Conservation (phyloP, 2,797 vertebrate species). For the Rhinatrema bivittatum region DNA sequence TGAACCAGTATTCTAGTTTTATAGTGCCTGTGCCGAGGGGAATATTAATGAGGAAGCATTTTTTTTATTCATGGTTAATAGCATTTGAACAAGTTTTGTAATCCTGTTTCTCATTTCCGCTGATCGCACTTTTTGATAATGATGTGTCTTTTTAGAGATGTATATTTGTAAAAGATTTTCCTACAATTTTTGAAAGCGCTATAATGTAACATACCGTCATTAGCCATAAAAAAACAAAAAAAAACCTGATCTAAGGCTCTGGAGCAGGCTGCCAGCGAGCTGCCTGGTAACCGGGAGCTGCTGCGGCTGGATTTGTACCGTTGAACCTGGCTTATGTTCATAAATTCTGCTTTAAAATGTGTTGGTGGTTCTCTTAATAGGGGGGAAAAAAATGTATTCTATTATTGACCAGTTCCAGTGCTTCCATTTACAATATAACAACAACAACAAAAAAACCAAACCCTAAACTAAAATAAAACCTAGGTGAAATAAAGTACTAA, state of each 20-base stretch:
- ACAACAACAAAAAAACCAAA: no score
- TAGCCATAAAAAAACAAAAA: slow-evolving; percentile 61
- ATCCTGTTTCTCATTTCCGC: slow-evolving; percentile 41
- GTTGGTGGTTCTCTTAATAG: slow-evolving; percentile 33
- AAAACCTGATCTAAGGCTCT: slow-evolving; percentile 29
- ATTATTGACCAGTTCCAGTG: no score
- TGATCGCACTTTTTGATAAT: slow-evolving; percentile 50
- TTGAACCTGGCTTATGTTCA: slow-evolving; percentile 40
- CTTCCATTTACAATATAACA: no score
- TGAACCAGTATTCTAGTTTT: slow-evolving; percentile 33
- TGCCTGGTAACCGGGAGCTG: no score
- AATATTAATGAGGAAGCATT: slow-evolving; percentile 46
- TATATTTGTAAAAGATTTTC: slow-evolving; percentile 65
- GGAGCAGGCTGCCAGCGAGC: slow-evolving; percentile 42
- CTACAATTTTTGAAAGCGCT: slow-evolving; percentile 57
- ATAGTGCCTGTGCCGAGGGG: slow-evolving; percentile 46
- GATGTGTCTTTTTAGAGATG: slow-evolving; percentile 50
- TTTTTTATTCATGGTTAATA: slow-evolving; percentile 40
- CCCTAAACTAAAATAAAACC: no score
- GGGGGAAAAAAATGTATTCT: slow-evolving; percentile 37
- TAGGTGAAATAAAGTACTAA: no score
- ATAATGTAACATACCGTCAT: slow-evolving; percentile 39
- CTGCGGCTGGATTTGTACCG: slow-evolving; percentile 56
- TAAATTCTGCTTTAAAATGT: slow-evolving; percentile 52
- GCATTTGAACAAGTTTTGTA: slow-evolving; percentile 66